Evolutionary conservation across 2,888 invertebrate genomes (phyloP), one percentile per base, ranked within the genome.

Genomic region (Alloscopus bannaensis): DNA sequence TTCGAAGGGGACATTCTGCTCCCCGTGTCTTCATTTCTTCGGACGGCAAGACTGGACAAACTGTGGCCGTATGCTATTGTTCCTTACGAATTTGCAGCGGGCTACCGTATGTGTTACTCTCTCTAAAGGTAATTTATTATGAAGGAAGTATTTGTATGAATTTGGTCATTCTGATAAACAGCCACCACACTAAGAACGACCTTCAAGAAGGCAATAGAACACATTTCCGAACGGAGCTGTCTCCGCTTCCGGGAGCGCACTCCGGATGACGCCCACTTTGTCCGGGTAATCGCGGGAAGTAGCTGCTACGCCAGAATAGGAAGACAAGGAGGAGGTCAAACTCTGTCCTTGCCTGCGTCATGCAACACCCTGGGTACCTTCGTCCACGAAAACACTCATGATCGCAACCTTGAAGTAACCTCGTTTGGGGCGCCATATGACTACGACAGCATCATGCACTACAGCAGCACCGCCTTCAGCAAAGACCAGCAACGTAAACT

Each of bases 401-500:
- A 36, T 36, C 36, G 36, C 8, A 13, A 36, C 13, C 8, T 8
- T 8, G 8, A 36, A 8, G 36, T 72, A 1, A 8, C 50, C n/a
- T 50, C 50, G 13, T 50, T 50, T n/a, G 50, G 50, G n/a, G 50
- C n/a, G 6, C 50, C 50, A 13, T 50, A 50, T 50, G 50, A 50
- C 50, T 50, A 50, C 50, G n/a, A 50, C n/a, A 50, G 50, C 50
- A 50, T 50, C 20, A 8, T 50, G 50, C 50, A 50, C n/a, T 50
- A 50, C 50, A 50, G 50, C 50, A 13, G 50, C 6, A 8, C 13
- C 6, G 50, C 50, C 6, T 50, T 50, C 20, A 50, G 50, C 50
- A 50, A n/a, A 50, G 50, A 50, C 20, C n/a, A 8, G 16, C n/a
- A n/a, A n/a, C 4, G n/a, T 4, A 13, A 36, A 13, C n/a, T 50